Base-by-base conservation (phyloP, 2,888 invertebrate species). In the Taphrorychus bicolor region DNA sequence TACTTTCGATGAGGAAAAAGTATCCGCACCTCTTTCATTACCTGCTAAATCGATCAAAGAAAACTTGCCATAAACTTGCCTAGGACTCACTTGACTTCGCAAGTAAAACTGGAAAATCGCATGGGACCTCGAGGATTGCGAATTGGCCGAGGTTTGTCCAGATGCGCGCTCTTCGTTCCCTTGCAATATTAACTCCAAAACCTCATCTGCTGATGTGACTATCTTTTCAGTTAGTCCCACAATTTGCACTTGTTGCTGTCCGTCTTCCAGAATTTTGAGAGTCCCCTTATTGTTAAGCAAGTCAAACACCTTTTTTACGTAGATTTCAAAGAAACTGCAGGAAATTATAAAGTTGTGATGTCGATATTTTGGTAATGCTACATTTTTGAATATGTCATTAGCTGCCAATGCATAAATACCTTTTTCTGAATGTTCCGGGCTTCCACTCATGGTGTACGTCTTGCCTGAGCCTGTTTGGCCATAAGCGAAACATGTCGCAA, bases 401-500 rank as follows among this genome's bases (percentile, higher is more conserved):
- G 97, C 94, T 64, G 97, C 97, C 90, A 99, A 91, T 69, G 97
- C 97, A 84, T 99, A 99, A 71, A 99, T 96, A 71, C 98, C 99
- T 82, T 93, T 93, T 82, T 94, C 92, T 1, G 16, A 41, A 85
- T 92, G 95, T 84, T 89, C 92, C 80, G 92, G 97, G 82, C 93
- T 96, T 16, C 98, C 99, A 58, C 98, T 98, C 99, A 99, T 99
- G 24, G 98, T 99, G 86, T 98, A 93, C 76, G 98, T 90, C 87
- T 99, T 94, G 81, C 98, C 89, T 77, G 96, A 95, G 53, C 99
- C 99, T 1, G 98, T 99, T 84, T 99, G 99, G 60, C 99, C 99
- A 83, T 99, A 99, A 2, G 99, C 99, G 85, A 99, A 99, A 83
- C 99, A 99, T 14, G 99, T 99, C 18, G 99, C 98, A 93, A 97